Evolutionary conservation across 2,797 vertebrate genomes (phyloP).

Genomic region (Anas bernieri): DNA sequence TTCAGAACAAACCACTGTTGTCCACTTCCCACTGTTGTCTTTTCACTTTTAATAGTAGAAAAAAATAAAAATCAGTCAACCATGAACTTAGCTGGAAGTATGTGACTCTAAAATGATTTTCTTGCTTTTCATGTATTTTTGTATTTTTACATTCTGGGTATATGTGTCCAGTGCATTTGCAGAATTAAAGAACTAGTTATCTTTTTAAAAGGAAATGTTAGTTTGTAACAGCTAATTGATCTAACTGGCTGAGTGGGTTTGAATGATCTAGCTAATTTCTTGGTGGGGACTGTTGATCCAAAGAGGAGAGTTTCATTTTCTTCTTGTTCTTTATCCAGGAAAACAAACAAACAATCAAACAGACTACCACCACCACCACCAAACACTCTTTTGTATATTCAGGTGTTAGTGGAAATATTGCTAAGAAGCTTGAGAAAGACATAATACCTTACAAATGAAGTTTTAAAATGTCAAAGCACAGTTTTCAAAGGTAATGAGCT

Average conservation of each 20-base stretch:
- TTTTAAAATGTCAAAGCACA: conserved; percentile 68
- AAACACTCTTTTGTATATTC: not conserved
- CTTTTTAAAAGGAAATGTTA: not conserved
- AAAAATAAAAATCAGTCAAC: not conserved
- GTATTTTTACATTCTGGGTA: not conserved
- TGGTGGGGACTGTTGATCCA: conserved; percentile 30
- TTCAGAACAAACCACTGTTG: not conserved
- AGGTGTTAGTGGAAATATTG: conserved; percentile 48
- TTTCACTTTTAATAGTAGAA: not conserved
- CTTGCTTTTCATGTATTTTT: not conserved
- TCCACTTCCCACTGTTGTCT: not conserved
- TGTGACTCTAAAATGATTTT: not conserved
- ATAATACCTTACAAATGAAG: conserved; percentile 58
- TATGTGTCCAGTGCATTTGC: not conserved
- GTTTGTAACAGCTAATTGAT: conserved; percentile 26
- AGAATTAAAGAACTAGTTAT: not conserved
- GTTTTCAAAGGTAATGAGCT: conserved; percentile 54
- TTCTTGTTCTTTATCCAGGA: conserved; percentile 31
- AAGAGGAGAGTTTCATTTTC: conserved; percentile 35
- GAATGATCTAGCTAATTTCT: not conserved
- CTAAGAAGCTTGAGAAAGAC: conserved; percentile 47
- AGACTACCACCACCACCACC: too few relatives aligned
- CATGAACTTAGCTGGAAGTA: not conserved
- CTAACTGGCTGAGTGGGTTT: not conserved
- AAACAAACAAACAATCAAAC: not conserved